Evolutionary conservation across 2,113 vertebrate species (phyloP).

Genomic region (Xerus inauris): DNA sequence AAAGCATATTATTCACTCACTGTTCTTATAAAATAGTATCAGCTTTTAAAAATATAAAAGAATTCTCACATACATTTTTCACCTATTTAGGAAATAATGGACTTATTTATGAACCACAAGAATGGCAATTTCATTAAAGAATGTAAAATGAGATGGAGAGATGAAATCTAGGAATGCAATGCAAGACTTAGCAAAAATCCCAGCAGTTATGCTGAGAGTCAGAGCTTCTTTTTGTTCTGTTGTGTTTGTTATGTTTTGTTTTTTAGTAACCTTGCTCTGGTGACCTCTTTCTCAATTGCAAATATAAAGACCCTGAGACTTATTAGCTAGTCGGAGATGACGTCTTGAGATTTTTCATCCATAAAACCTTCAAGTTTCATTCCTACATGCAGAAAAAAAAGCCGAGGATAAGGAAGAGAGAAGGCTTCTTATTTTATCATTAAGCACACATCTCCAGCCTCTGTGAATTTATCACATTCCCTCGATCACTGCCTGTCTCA

Average conservation of each 20-base stretch:
- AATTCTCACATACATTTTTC: constrained; percentile 69
- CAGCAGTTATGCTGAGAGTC: constrained; percentile 57
- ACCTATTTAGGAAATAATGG: constrained; percentile 79
- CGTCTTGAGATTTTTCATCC: constrained; percentile 73
- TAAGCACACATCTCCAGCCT: constrained; percentile 71
- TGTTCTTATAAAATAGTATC: constrained; percentile 74
- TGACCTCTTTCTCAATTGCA: constrained; percentile 74
- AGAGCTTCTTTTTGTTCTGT: constrained; percentile 62
- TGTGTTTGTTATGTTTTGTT: constrained; percentile 1
- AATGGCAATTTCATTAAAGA: constrained; percentile 64
- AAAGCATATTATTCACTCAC: constrained; percentile 76
- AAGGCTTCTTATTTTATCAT: constrained; percentile 41
- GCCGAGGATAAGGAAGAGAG: not conserved
- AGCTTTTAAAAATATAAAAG: constrained; percentile 74
- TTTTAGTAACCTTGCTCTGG: constrained; percentile 55
- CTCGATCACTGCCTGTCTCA: constrained; percentile 81
- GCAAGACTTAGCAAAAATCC: not conserved
- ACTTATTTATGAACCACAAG: constrained; percentile 73
- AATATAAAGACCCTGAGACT: constrained; percentile 49
- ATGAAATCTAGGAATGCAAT: not conserved
- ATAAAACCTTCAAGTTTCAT: constrained; percentile 64
- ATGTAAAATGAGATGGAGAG: constrained; percentile 43
- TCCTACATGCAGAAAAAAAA: not conserved
- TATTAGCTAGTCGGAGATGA: constrained; percentile 65
- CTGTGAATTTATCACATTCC: constrained; percentile 81